These are phyloP conservation scores for Drosophila rhopaloa DNA, from an alignment of 1,140 invertebrate genomes.

Conservation along the genomic window DNA sequence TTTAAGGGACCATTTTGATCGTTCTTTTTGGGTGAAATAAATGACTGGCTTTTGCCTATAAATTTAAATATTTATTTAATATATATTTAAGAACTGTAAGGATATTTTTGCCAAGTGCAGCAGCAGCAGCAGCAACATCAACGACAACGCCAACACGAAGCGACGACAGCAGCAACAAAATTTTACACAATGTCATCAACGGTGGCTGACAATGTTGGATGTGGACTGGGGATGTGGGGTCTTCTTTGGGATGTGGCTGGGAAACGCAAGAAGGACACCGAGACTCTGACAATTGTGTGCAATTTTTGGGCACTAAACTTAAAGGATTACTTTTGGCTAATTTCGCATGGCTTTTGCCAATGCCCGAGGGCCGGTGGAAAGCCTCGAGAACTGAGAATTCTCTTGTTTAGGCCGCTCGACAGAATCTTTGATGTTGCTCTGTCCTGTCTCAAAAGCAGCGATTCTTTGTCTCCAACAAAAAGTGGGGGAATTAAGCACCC, in stretches of 20 bases:
- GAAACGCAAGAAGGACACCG: conserved; percentile 17
- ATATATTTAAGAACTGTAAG: not conserved
- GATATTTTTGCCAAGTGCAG: conserved; percentile 3
- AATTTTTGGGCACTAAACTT: conserved; percentile 77
- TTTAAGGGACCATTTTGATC: too few species aligned
- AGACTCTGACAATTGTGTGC: conserved; percentile 65
- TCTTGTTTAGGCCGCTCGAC: conserved; percentile 32
- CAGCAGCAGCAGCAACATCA: conserved; percentile 23
- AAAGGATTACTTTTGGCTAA: conserved; percentile 83
- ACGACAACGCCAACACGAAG: conserved; percentile 26
- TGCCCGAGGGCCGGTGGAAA: conserved; percentile 10
- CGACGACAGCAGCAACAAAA: conserved; percentile 70
- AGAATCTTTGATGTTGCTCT: conserved; percentile 38
- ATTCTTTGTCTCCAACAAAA: conserved; percentile 13
- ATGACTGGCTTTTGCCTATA: not conserved
- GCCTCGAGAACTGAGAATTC: conserved; percentile 17
- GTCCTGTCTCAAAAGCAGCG: not conserved
- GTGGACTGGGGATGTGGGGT: conserved; percentile 13
- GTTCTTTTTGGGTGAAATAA: not conserved
- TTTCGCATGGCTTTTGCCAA: conserved; percentile 58
- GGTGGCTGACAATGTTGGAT: conserved; percentile 69
- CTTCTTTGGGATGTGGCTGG: not conserved
- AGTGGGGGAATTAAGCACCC: not conserved
- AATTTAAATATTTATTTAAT: not conserved
- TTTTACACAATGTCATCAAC: conserved; percentile 81